phyloP scores from a whole-genome alignment of 2,888 invertebrate species.

The Trichogramma evanescens region DNA sequence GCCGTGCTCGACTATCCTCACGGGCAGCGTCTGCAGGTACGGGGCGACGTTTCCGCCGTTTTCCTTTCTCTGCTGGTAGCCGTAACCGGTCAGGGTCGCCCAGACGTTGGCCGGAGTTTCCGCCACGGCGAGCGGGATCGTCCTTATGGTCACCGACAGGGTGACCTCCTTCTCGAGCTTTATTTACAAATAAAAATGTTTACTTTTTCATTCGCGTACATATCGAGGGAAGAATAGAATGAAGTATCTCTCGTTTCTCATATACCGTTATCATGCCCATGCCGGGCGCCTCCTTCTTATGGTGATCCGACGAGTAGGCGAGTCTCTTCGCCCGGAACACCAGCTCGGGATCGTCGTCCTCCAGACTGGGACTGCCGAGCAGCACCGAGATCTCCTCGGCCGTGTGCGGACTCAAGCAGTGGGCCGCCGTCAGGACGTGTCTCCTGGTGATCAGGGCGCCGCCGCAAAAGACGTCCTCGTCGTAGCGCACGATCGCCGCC shows the following conservation, averaged over 20 bases:
- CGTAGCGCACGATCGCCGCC: background rate
- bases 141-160: background rate
- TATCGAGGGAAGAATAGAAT: no score
- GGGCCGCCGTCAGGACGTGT: background rate
- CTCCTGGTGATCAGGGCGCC: background rate
- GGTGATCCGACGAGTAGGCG: no score
- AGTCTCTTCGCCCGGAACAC: no score
- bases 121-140: background rate
- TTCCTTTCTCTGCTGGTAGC: background rate
- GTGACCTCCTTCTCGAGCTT: background rate
- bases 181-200: no score
- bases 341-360: no score
- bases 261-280: no score
- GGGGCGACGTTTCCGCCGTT: background rate
- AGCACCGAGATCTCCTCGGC: background rate
- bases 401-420: background rate
- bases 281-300: no score
- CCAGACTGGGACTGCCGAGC: background rate
- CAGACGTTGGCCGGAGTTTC: background rate
- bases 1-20: background rate
- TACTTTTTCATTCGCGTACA: no score
- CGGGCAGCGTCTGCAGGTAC: background rate
- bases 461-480: background rate
- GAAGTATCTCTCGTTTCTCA: no score
- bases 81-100: conserved; percentile 1